A percentile compares a stretch with the other conserved stretches of the same genome.
Conservation (phyloP, 2,113 vertebrate genomes). For the Chauna torquata region DNA sequence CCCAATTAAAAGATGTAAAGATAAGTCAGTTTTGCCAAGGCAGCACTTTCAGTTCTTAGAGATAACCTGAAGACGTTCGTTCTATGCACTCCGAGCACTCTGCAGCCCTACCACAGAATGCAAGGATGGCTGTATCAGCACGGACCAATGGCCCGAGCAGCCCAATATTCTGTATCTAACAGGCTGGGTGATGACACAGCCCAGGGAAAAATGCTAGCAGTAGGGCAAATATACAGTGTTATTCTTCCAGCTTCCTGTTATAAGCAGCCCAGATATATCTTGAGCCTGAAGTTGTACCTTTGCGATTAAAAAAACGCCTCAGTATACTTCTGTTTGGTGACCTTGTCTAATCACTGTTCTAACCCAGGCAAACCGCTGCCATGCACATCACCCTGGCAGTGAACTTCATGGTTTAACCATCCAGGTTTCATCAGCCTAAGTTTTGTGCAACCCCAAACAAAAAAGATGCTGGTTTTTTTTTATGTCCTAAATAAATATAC, state of each 20-base stretch:
- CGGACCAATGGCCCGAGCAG: not conserved
- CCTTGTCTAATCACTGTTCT: not conserved
- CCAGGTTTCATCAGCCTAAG: not conserved
- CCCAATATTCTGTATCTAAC: not conserved
- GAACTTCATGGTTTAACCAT: not conserved
- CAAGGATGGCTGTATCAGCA: not conserved
- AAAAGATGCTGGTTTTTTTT: not conserved
- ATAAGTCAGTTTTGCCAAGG: not conserved
- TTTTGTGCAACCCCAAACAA: not conserved
- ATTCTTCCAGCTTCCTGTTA: not conserved
- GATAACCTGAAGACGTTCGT: not conserved
- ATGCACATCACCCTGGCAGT: not conserved
- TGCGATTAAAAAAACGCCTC: not conserved
- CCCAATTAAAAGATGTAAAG: not conserved
- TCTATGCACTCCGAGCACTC: rapidly evolving
- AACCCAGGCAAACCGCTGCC: not conserved
- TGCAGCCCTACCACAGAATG: not conserved
- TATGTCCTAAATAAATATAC: not conserved
- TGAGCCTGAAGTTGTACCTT: not conserved
- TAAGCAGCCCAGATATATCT: not conserved
- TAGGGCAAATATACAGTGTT: not conserved
- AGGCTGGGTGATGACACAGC: not conserved
- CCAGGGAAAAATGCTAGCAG: not conserved
- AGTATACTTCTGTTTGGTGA: not conserved
- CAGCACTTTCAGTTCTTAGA: not conserved